Evolutionary conservation across 2,888 invertebrate genomes (phyloP).

Genomic region (Drosophila lacicola): DNA sequence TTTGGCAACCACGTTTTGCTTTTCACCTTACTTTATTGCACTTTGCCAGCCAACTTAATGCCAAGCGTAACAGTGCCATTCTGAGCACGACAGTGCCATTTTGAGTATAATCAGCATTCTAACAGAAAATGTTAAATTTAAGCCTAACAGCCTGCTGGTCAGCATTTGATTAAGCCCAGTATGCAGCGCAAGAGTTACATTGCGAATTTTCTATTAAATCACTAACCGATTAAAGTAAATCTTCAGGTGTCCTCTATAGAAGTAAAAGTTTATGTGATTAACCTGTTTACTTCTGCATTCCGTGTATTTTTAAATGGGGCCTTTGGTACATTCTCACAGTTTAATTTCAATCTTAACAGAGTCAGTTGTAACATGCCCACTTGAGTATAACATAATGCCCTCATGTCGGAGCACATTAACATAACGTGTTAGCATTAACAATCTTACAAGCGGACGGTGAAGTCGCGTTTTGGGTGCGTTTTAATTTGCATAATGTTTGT

Average conservation of each 20-base stretch:
- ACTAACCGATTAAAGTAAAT: too few relatives aligned
- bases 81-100: neutral
- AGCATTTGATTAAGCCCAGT: neutral
- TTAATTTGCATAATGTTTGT: conserved; percentile 39
- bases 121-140: neutral
- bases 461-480: conserved; percentile 49
- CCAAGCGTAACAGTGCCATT: conserved; percentile 5
- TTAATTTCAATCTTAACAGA: too few relatives aligned
- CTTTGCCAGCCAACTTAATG: neutral
- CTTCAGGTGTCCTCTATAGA: too few relatives aligned
- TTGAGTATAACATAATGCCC: conserved; percentile 25
- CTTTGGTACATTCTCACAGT: too few relatives aligned
- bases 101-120: neutral
- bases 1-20: too few relatives aligned
- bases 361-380: conserved; percentile 9
- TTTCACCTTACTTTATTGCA: neutral
- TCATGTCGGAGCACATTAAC: conserved; percentile 20
- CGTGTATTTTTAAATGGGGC: too few relatives aligned
- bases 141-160: neutral
- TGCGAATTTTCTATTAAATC: neutral
- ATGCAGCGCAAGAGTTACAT: neutral
- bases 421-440: conserved; percentile 43
- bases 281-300: neutral
- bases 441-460: conserved; percentile 52
- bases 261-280: too few relatives aligned